Evolutionary conservation across 2,888 invertebrate genomes (phyloP), one percentile per base, ranked within the genome.

Genomic region (Clistopyga incitator): DNA sequence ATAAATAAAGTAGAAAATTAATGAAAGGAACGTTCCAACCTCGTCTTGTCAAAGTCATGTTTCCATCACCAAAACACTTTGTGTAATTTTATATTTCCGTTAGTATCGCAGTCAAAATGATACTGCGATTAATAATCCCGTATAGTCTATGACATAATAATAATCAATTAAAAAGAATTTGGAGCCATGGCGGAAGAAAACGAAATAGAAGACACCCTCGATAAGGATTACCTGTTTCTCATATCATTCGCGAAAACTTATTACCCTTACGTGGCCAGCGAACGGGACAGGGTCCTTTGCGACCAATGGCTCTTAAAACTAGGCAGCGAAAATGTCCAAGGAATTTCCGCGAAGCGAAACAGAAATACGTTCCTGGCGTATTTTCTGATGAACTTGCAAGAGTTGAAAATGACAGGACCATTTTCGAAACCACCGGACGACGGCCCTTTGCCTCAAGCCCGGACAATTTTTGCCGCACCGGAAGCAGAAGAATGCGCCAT

Each of bases 171-270:
- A 6, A 20, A 59, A 11, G 65, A 42, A 74, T 64, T 42, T 65
- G 42, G 11, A 68, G 77, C 65, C 8, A 88, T 87, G 88, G 81
- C 84, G 38, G 79, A 85, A 64, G 81, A 78, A 23, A 52, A 34
- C 18, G 82, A 84, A 45, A 70, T 70, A 8, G 86, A 88, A 77
- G 84, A 86, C 50, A 67, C 59, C 20, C 83, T 88, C 11, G 94
- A 94, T 84, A 92, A 93, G 87, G 94, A 94, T 88, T 94, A 93
- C 86, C 88, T 94, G 15, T 93, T 93, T 79, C 94, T 94, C 85
- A 88, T 94, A 77, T 92, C 93, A 50, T 93, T 94, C 85, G 91
- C 92, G 1, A 92, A 90, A 81, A 88, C 88, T 38, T 91, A 88
- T 81, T 88, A 89, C 45, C 84, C 88, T 15, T 87, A 89, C 76